These are phyloP conservation scores for Chaenogobius annularis DNA, from an alignment of 2,113 vertebrate genomes.

Conservation along the genomic window DNA sequence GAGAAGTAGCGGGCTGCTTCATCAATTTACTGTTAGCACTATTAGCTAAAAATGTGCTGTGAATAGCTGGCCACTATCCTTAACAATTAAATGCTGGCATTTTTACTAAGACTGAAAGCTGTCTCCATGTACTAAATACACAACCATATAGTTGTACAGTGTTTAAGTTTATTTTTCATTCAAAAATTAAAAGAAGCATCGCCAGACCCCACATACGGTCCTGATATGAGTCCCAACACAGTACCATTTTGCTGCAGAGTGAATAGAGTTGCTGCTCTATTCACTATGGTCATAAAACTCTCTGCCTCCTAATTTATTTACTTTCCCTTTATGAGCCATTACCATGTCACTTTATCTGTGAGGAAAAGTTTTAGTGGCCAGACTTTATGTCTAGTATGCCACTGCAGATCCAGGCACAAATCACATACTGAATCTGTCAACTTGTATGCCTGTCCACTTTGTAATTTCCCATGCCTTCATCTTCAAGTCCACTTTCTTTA, in stretches of 20 bases:
- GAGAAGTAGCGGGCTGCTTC: neutral
- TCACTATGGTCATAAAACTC: constrained; percentile 43
- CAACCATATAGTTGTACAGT: neutral
- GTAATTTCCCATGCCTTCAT: neutral
- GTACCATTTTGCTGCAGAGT: constrained; percentile 12
- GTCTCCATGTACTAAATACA: neutral
- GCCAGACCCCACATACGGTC: constrained; percentile 24
- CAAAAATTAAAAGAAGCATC: constrained; percentile 24
- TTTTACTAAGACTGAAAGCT: too few species aligned
- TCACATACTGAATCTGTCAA: constrained; percentile 47
- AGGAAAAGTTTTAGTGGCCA: constrained; percentile 38
- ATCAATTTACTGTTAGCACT: constrained; percentile 27
- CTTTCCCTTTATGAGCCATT: constrained; percentile 53
- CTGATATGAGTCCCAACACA: constrained; percentile 23
- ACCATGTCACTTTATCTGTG: constrained; percentile 38
- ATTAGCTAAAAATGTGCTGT: neutral
- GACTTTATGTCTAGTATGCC: constrained; percentile 40
- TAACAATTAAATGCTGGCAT: neutral
- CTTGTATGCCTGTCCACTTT: constrained; percentile 24
- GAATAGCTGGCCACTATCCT: neutral
- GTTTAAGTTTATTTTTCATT: neutral
- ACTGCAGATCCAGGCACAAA: constrained; percentile 34
- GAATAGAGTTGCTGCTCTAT: neutral
- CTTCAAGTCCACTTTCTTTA: neutral
- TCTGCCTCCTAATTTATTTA: constrained; percentile 41